These are phyloP conservation scores for Orthosia gothica DNA, from an alignment of 2,888 invertebrate species.

Conservation along the genomic window DNA sequence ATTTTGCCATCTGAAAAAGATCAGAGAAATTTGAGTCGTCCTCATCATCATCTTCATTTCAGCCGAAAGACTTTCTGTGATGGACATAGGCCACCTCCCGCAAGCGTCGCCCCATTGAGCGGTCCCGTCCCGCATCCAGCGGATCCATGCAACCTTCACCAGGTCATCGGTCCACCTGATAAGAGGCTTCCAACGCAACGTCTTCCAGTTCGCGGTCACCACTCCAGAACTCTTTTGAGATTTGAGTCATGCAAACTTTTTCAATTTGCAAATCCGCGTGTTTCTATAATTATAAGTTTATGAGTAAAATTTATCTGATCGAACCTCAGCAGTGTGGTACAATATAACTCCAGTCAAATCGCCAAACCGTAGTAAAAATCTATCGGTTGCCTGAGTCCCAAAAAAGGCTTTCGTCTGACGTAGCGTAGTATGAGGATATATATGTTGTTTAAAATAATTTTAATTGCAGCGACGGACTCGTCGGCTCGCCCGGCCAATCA, in stretches of 20 bases:
- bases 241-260: neutral
- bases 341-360: constrained; percentile 34
- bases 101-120: no score
- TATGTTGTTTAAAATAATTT: no score
- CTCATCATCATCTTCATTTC: no score
- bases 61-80: no score
- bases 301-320: neutral
- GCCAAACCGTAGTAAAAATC: constrained; percentile 67
- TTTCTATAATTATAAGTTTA: neutral
- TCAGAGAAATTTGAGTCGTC: neutral
- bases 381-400: constrained; percentile 68
- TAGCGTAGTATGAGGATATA: constrained; percentile 55
- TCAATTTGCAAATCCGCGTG: neutral
- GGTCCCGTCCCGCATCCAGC: no score
- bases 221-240: no score
- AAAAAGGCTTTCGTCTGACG: constrained; percentile 84
- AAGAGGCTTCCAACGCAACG: no score
- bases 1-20: neutral
- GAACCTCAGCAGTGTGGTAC: constrained; percentile 22
- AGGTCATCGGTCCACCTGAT: no score
- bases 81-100: no score
- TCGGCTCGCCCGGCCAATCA: constrained; percentile 79
- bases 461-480: constrained; percentile 77
- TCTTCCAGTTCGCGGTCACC: no score
- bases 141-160: no score